Conservation (phyloP, 2,888 invertebrate species). For the Amiota mariae region DNA sequence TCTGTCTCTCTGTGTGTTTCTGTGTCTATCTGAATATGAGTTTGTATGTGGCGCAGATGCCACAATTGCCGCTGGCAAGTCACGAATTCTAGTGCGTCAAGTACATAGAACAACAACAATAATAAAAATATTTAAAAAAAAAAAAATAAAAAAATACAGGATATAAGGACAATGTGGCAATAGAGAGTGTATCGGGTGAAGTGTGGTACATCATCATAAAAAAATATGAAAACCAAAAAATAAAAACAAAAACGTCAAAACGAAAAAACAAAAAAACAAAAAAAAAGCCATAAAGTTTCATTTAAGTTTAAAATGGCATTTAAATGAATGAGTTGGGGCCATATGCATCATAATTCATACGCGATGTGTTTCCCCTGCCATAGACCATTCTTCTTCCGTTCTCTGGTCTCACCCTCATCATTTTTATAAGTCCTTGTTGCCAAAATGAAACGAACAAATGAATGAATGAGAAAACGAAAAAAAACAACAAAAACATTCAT, state of each 20-base stretch:
- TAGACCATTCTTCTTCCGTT: conserved; percentile 14
- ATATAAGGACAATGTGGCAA: background rate
- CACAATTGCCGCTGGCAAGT: conserved; percentile 20
- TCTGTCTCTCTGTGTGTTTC: too few species aligned
- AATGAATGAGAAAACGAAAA: conserved; percentile 39
- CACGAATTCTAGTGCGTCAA: conserved; percentile 18
- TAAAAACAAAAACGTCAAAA: conserved; percentile 38
- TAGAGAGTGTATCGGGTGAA: background rate
- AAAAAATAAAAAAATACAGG: conserved; percentile 5
- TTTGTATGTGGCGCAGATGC: conserved; percentile 2
- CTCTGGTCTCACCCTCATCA: background rate
- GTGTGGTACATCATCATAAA: background rate
- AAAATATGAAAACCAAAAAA: conserved; percentile 43
- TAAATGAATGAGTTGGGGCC: conserved; percentile 66
- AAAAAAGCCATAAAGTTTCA: conserved; percentile 69
- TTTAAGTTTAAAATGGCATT: conserved; percentile 71
- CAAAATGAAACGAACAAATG: conserved; percentile 45
- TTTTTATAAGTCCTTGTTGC: too few species aligned
- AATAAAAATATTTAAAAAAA: too few species aligned
- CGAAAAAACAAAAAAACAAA: too few species aligned
- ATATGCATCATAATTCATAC: conserved; percentile 71
- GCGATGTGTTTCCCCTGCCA: conserved; percentile 42
- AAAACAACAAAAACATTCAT: conserved; percentile 33
- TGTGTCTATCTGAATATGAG: too few species aligned
- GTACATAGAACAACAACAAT: background rate